phyloP scores from a whole-genome alignment of 2,797 vertebrate species.

The Peromyscus eremicus region DNA sequence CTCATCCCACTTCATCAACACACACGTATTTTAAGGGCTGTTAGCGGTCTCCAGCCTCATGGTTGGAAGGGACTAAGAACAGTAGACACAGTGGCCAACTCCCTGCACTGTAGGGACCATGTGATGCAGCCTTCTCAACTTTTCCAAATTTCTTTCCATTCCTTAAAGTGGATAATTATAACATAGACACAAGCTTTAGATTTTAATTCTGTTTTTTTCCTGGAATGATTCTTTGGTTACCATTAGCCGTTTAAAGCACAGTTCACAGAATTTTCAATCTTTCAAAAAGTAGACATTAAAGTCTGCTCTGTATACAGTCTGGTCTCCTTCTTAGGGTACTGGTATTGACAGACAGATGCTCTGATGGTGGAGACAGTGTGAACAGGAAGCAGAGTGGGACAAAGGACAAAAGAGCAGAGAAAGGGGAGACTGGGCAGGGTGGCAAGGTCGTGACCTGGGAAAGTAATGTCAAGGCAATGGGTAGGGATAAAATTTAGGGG shows the following conservation, averaged over 20 bases:
- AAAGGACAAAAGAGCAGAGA: not conserved
- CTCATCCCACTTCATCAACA: not conserved
- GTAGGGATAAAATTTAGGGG: not conserved
- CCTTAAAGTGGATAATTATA: not conserved
- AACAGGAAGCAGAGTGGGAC: not conserved
- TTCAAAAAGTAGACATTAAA: not conserved
- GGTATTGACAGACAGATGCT: not conserved
- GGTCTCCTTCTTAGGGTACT: not conserved
- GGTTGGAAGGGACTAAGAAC: not conserved
- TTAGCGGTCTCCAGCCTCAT: not conserved
- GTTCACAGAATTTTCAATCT: not conserved
- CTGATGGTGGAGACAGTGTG: not conserved
- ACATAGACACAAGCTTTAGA: not conserved
- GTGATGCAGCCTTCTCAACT: too few species aligned
- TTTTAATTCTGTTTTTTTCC: not conserved
- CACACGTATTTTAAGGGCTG: not conserved
- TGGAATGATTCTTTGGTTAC: not conserved
- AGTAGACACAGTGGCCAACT: not conserved
- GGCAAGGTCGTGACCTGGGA: not conserved
- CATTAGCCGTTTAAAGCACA: not conserved
- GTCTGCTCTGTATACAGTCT: not conserved
- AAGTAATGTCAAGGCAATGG: not conserved
- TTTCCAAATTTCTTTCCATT: not conserved
- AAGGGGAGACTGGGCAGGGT: not conserved
- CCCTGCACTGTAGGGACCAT: fast-evolving